A percentile compares a stretch with the other conserved stretches of the same genome.
Conservation (phyloP, 2,113 vertebrate genomes). For the Turnix velox region DNA sequence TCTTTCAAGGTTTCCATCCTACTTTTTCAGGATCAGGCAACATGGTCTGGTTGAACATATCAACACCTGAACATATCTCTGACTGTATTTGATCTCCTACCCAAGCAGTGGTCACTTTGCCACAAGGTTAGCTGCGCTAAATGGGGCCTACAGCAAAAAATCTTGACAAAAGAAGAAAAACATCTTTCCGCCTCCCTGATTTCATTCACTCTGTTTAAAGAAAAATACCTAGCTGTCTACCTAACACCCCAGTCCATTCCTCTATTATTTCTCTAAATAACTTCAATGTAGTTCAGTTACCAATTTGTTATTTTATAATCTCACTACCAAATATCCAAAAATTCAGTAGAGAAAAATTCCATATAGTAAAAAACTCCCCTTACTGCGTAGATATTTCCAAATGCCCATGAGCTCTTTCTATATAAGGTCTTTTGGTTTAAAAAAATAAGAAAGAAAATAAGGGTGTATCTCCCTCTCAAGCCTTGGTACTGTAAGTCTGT, state of each 20-base stretch:
- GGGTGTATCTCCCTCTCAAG: background rate
- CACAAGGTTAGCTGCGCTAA: background rate
- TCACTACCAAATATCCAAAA: background rate
- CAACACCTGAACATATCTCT: background rate
- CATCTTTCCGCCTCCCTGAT: background rate
- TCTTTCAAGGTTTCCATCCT: background rate
- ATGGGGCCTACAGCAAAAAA: background rate
- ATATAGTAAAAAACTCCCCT: background rate
- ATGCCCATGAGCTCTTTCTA: background rate
- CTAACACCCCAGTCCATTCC: background rate
- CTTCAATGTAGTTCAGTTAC: background rate
- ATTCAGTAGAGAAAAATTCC: background rate
- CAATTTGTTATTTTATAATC: background rate
- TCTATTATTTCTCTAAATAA: background rate
- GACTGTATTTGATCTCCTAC: background rate
- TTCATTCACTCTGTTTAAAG: background rate
- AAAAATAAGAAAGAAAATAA: background rate
- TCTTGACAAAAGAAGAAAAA: background rate
- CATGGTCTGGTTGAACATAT: background rate
- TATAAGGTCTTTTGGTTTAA: background rate
- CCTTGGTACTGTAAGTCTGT: slow-evolving; percentile 2
- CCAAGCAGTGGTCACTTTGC: background rate
- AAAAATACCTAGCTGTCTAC: background rate
- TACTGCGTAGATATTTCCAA: background rate
- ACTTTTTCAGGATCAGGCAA: background rate